These are phyloP conservation scores for Andrena minutula DNA, from an alignment of 2,888 invertebrate genomes.

Conservation along the genomic window DNA sequence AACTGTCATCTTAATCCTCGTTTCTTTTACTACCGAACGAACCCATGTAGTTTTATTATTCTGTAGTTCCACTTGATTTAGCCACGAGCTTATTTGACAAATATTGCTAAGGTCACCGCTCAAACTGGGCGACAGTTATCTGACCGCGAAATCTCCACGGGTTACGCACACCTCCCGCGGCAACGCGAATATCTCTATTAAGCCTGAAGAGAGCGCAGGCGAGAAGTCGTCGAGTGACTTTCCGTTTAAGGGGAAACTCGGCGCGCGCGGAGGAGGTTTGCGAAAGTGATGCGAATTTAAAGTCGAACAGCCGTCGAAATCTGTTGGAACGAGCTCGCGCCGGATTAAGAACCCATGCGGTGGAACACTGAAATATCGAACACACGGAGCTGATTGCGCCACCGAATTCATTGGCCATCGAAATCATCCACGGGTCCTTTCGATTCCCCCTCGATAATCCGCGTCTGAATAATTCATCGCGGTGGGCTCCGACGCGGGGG, in stretches of 20 bases:
- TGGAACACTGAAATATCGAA: not conserved
- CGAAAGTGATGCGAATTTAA: conserved; percentile 20
- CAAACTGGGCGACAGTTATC: conserved; percentile 75
- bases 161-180: conserved; percentile 57
- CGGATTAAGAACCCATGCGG: not conserved
- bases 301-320: not conserved
- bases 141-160: conserved; percentile 65
- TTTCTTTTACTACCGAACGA: not conserved
- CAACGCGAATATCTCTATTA: conserved; percentile 77
- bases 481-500: not conserved
- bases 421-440: conserved; percentile 17
- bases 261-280: conserved; percentile 8
- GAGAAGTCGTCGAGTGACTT: conserved; percentile 60
- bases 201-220: conserved; percentile 25
- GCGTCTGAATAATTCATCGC: conserved; percentile 22
- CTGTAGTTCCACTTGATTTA: not conserved
- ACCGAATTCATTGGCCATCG: not conserved
- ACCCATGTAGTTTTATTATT: not conserved
- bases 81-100: conserved; percentile 51
- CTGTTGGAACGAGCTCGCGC: not conserved
- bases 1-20: too few relatives aligned
- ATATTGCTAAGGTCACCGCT: conserved; percentile 68
- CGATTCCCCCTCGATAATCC: not conserved
- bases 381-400: not conserved
- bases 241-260: conserved; percentile 49